Percentiles rank a stretch among this genome's conserved stretches.
phyloP scores from a whole-genome alignment of 2,113 vertebrate genomes.

The Accipiter virgatus region DNA sequence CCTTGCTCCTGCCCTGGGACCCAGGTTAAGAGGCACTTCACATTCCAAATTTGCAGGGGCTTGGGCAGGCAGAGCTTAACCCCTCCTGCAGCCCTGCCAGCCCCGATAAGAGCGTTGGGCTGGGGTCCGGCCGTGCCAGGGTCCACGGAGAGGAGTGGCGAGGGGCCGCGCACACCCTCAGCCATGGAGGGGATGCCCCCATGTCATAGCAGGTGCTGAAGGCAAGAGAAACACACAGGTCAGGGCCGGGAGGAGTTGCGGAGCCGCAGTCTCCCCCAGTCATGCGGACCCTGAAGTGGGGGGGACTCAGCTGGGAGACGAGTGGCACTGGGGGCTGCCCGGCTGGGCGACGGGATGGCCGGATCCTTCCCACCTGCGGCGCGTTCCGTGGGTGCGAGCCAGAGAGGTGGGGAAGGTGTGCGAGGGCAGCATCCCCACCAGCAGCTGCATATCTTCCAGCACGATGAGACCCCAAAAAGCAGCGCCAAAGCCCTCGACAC shows the following conservation, averaged over 20 bases:
- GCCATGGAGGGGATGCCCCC: fast-evolving
- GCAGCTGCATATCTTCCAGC: background rate
- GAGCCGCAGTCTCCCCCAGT: background rate
- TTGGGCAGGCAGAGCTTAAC: background rate
- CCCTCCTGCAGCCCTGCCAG: background rate
- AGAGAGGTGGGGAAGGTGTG: background rate
- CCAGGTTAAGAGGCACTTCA: background rate
- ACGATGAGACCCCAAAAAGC: fast-evolving
- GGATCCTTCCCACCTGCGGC: background rate
- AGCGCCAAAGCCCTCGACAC: background rate
- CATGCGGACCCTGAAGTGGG: fast-evolving
- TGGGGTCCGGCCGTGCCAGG: background rate
- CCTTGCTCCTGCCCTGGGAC: background rate
- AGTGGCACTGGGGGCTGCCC: background rate
- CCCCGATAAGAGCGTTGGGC: background rate
- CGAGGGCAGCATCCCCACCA: background rate
- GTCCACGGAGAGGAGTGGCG: background rate
- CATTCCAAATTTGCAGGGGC: background rate
- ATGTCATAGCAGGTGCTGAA: background rate
- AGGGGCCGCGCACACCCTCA: background rate
- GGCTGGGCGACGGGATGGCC: fast-evolving
- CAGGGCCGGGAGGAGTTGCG: background rate
- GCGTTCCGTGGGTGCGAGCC: background rate
- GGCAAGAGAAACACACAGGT: background rate
- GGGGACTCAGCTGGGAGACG: background rate